Conservation (phyloP, 1,140 invertebrate genomes). For the Chironomus tepperi region DNA sequence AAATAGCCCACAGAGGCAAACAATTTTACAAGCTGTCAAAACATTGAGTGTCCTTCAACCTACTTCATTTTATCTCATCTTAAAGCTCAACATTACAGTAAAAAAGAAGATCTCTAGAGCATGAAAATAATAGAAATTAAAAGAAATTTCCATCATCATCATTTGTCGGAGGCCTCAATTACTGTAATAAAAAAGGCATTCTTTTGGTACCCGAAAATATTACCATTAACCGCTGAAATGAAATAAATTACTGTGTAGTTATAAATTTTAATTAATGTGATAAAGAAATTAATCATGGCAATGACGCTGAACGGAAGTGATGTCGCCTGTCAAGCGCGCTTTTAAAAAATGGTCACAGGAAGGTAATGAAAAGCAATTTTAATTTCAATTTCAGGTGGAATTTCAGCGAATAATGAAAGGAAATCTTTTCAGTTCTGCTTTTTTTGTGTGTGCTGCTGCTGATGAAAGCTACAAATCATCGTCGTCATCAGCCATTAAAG, state of each 20-base stretch:
- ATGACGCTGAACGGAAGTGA: constrained; percentile 4
- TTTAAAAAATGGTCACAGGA: not conserved
- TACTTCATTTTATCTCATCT: not conserved
- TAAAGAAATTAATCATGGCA: constrained; percentile 14
- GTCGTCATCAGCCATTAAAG: not conserved
- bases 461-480: not conserved
- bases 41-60: not conserved
- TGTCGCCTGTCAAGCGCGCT: not conserved
- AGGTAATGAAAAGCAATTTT: too few relatives aligned
- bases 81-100: not conserved
- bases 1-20: not conserved
- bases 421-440: too few relatives aligned
- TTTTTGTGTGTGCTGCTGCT: too few relatives aligned
- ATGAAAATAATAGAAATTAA: not conserved
- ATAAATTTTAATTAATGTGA: constrained; percentile 15
- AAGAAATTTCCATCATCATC: not conserved
- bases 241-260: not conserved
- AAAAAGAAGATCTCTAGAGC: not conserved
- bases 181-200: not conserved
- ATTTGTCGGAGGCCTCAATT: not conserved
- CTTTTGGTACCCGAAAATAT: not conserved
- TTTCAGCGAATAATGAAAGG: too few relatives aligned
- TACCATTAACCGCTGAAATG: not conserved
- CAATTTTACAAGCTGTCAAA: constrained; percentile 7
- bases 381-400: too few relatives aligned